Evolutionary conservation across 1,140 invertebrate species (phyloP).

Genomic region (Cydia strobilella): DNA sequence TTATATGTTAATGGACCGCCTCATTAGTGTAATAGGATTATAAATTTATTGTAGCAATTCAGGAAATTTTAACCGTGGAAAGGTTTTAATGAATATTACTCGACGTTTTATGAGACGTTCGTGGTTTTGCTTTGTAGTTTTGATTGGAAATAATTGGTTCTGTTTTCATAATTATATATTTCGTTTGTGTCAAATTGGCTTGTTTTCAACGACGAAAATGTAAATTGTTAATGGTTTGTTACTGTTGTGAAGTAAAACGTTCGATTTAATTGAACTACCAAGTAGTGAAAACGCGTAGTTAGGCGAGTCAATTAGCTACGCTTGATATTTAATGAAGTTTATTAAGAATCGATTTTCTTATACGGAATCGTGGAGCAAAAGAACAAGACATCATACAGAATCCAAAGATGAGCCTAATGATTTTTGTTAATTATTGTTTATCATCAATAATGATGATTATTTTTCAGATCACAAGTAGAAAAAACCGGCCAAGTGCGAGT

Average conservation of each 20-base stretch:
- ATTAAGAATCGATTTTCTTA: too few species aligned
- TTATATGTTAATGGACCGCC: constrained; percentile 11
- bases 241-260: background rate
- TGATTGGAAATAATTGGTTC: background rate
- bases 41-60: constrained; percentile 28
- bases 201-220: background rate
- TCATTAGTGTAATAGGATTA: constrained; percentile 32
- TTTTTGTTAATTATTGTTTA: too few species aligned
- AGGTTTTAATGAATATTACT: constrained; percentile 26
- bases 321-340: too few species aligned
- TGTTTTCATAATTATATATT: constrained; percentile 4
- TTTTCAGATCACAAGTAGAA: too few species aligned
- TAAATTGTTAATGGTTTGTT: background rate
- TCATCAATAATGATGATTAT: too few species aligned
- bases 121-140: constrained; percentile 21
- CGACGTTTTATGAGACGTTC: constrained; percentile 16
- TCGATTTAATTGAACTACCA: background rate
- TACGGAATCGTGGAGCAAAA: too few species aligned
- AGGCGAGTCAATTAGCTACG: too few species aligned
- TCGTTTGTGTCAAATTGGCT: background rate
- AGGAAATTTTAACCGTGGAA: constrained; percentile 4
- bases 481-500: too few species aligned
- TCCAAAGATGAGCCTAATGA: too few species aligned
- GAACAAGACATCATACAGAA: too few species aligned
- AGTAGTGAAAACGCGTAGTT: background rate